These are phyloP conservation scores for Drosophila falleni DNA, from an alignment of 2,888 invertebrate genomes.

Conservation along the genomic window DNA sequence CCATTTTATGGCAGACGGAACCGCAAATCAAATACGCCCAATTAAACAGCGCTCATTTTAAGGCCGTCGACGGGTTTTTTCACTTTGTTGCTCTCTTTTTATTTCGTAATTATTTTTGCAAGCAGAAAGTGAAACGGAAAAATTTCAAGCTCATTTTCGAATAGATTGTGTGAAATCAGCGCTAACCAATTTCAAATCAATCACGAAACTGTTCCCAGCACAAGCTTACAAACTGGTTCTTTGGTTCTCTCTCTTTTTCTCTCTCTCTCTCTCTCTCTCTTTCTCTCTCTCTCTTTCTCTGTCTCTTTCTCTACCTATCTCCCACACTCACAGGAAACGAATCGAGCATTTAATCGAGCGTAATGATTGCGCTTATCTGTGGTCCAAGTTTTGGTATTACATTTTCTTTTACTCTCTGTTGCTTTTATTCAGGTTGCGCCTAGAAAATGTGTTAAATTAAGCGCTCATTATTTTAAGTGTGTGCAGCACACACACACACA, in stretches of 20 bases:
- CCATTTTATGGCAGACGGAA: slow-evolving; percentile 50
- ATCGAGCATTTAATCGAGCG: slow-evolving; percentile 72
- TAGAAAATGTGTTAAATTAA: slow-evolving; percentile 73
- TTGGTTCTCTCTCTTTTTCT: not conserved
- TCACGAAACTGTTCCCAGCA: slow-evolving; percentile 45
- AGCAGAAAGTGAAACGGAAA: slow-evolving; percentile 42
- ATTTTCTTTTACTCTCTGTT: slow-evolving; percentile 12
- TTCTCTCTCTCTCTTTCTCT: not conserved
- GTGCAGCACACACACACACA: slow-evolving; percentile 23
- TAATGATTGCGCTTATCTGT: slow-evolving; percentile 77
- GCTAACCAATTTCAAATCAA: slow-evolving; percentile 79
- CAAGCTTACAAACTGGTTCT: not conserved
- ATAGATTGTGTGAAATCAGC: slow-evolving; percentile 78
- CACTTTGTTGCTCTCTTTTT: slow-evolving; percentile 21
- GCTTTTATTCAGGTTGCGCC: slow-evolving; percentile 18
- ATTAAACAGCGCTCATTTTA: slow-evolving; percentile 66
- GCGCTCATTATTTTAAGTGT: slow-evolving; percentile 79
- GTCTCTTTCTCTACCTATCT: not conserved
- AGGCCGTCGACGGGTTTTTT: slow-evolving; percentile 22
- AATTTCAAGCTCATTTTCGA: slow-evolving; percentile 33
- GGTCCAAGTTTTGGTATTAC: slow-evolving; percentile 44
- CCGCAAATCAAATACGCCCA: slow-evolving; percentile 77
- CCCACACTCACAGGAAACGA: slow-evolving; percentile 28
- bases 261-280: not conserved
- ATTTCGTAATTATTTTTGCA: slow-evolving; percentile 50